Evolutionary conservation across 2,113 vertebrate species (phyloP).

Genomic region (Porphyrio hochstetteri): DNA sequence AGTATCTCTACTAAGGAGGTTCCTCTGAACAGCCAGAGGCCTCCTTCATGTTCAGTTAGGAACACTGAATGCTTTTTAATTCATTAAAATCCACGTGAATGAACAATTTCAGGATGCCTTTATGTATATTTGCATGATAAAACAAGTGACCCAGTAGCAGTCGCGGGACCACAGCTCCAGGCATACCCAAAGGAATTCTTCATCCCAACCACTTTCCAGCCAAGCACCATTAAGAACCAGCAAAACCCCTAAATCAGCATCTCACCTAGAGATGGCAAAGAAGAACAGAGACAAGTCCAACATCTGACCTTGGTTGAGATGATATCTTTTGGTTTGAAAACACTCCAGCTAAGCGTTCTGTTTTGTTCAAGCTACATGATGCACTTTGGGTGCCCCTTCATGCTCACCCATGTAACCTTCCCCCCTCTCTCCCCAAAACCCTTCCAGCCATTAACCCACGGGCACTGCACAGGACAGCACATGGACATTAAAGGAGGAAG

Average conservation of each 20-base stretch:
- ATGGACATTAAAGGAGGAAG: background rate
- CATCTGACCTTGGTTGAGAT: background rate
- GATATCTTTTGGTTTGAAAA: background rate
- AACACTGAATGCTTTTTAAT: background rate
- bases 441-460: accelerated
- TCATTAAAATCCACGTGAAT: background rate
- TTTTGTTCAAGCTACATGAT: background rate
- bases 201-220: too few species aligned
- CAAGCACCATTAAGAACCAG: too few species aligned
- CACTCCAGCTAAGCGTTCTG: background rate
- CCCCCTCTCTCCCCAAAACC: too few species aligned
- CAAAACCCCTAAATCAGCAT: too few species aligned
- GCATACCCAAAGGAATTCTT: too few species aligned
- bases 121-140: accelerated
- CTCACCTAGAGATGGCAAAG: too few species aligned
- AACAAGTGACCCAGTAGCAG: background rate
- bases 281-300: too few species aligned
- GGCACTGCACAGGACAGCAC: accelerated
- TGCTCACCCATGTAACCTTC: accelerated
- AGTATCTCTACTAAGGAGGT: background rate
- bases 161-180: too few species aligned
- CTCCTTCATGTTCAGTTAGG: background rate
- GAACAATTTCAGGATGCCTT: background rate
- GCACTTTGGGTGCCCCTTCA: accelerated
- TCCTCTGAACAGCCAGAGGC: background rate